Base-by-base conservation (phyloP, 23 tunicate species). In the Trididemnum clinides region DNA sequence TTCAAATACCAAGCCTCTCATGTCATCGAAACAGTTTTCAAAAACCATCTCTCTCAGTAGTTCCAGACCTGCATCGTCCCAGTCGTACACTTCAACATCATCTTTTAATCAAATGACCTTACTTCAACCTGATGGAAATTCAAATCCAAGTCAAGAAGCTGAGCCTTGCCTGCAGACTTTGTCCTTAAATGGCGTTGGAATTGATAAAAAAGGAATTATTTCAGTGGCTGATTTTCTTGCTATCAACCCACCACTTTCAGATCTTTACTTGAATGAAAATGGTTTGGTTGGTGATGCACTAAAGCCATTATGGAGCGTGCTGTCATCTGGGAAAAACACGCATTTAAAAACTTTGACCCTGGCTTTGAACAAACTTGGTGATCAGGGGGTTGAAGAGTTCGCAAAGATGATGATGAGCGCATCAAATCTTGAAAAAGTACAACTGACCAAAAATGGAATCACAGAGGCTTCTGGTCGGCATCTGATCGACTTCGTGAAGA, bases 251-350 rank as follows among this genome's bases (percentile, higher is more conserved):
- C 35, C 82, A 19, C 73, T 85, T 5, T 32, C 25, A 0, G 51
- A 31, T 10, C 76, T 85, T n/a, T 34, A 73, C 0, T 34, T 85
- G 27, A 51, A 64, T 51, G 72, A 85, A 1, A 70, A 80, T 44
- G 19, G 28, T 69, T 50, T 83, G 34, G 44, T 57, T 37, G 75
- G 90, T 12, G 69, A 80, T 15, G 33, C 58, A 0, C 5, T 86
- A 22, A 19, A 25, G 25, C 90, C 69, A 4, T 19, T 88, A 37
- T 88, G 91, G 91, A 29, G 69, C 71, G 74, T 44, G 1, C 26
- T 88, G 32, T 70, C 65, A 4, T 59, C 74, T 54, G 86, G 86
- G 0, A 71, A 57, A 72, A 88, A 88, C 59, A 54, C 28, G 6
- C 34, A 49, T 35, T 35, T 88, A 7, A 34, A 25, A 2, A 33